Evolutionary conservation across 1,140 invertebrate species (phyloP).

Genomic region (Agrypnia vestita): DNA sequence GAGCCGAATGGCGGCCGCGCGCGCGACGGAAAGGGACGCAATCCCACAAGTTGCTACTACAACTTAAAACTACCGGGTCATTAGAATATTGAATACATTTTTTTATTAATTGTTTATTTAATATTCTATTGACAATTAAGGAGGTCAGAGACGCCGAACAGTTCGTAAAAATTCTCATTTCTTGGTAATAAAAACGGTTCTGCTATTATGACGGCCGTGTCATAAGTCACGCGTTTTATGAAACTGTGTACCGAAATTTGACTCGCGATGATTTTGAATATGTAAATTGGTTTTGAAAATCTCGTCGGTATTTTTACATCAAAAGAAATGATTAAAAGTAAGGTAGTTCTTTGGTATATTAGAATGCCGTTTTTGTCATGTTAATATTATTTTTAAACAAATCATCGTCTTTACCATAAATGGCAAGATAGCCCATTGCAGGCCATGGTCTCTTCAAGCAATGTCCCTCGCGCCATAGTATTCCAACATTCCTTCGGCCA

Average conservation of each 20-base stretch:
- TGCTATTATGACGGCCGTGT: background rate
- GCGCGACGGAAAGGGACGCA: conserved; percentile 41
- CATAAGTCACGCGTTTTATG: too few relatives aligned
- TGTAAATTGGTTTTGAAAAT: background rate
- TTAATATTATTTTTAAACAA: too few relatives aligned
- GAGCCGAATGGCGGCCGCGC: background rate
- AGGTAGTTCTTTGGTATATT: too few relatives aligned
- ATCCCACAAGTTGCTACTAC: conserved; percentile 26
- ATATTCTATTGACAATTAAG: conserved; percentile 10
- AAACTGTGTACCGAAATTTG: background rate
- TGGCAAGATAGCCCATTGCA: too few relatives aligned
- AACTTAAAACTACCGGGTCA: conserved; percentile 7
- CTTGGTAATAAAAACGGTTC: background rate
- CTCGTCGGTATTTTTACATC: background rate
- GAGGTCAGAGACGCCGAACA: background rate
- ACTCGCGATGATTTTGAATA: background rate
- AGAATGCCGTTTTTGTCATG: too few relatives aligned
- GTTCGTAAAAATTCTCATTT: background rate
- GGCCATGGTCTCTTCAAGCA: too few relatives aligned
- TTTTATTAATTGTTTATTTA: conserved; percentile 18
- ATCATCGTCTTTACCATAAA: too few relatives aligned
- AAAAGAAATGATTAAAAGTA: background rate
- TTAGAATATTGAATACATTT: conserved; percentile 12
- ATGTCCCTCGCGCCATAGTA: too few relatives aligned
- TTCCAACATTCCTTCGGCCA: too few relatives aligned